These are phyloP conservation scores for Drosophila anomalata DNA, from an alignment of 2,888 invertebrate genomes.

Conservation along the genomic window DNA sequence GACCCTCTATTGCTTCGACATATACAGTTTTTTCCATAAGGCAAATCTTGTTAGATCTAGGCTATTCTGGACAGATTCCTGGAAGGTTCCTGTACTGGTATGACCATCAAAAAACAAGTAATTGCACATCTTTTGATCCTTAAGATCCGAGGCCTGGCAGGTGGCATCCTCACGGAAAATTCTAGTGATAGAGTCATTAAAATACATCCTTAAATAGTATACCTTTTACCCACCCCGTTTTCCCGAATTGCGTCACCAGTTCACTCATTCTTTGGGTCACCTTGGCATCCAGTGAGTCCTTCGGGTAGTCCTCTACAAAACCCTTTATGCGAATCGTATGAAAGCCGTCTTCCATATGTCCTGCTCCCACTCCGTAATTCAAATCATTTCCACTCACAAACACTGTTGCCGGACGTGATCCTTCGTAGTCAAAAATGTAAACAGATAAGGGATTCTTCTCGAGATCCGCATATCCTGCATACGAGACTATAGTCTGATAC, in stretches of 20 bases:
- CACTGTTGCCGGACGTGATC: slow-evolving; percentile 80
- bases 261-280: slow-evolving; percentile 82
- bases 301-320: slow-evolving; percentile 77
- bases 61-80: slow-evolving; percentile 32
- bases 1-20: not conserved
- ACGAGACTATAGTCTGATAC: slow-evolving; percentile 71
- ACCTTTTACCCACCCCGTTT: slow-evolving; percentile 82
- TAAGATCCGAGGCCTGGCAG: slow-evolving; percentile 57
- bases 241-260: slow-evolving; percentile 84
- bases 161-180: slow-evolving; percentile 33
- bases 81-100: slow-evolving; percentile 36
- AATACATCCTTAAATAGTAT: not conserved
- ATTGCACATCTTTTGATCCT: slow-evolving; percentile 67
- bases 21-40: slow-evolving; percentile 55
- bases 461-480: slow-evolving; percentile 47
- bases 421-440: slow-evolving; percentile 84
- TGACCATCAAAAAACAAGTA: slow-evolving; percentile 72
- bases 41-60: slow-evolving; percentile 43
- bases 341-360: slow-evolving; percentile 85
- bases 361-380: slow-evolving; percentile 69
- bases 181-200: slow-evolving; percentile 18
- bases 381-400: slow-evolving; percentile 50
- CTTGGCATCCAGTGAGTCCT: slow-evolving; percentile 75
- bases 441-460: slow-evolving; percentile 80
- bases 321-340: slow-evolving; percentile 84